Base-by-base conservation (phyloP, 2,888 invertebrate genomes). In the Elaeidobius kamerunicus region DNA sequence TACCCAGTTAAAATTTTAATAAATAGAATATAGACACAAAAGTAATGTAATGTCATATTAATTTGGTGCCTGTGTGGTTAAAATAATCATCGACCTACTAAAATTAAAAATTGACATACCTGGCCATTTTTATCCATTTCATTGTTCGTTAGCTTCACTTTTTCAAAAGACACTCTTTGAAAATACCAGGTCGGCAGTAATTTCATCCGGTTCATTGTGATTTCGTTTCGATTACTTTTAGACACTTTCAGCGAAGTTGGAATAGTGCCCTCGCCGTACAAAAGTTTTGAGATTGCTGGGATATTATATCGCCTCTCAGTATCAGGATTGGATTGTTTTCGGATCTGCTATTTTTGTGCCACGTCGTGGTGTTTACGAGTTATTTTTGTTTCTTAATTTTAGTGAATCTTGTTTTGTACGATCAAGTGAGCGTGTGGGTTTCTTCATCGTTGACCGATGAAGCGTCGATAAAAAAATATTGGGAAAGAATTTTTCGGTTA, bases 101-200 rank as follows among this genome's bases (percentile, higher is more conserved):
- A n/a, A n/a, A n/a, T n/a, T 19, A 19, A 39, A 19, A 39, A 19
- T 11, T 19, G 3, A n/a, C 79, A 78, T 70, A 86, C 86, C 75
- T 87, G 85, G 63, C 85, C 85, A 61, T 83, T 80, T 67, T 84
- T 85, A 70, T 86, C 86, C 80, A 88, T 82, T 73, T 88, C 88
- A 73, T 89, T 89, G 73, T 89, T 90, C 63, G 89, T 90, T 54
- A 89, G 78, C 69, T 89, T 90, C 65, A 88, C 84, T 73, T 89
- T 90, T 72, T 89, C 89, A 74, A 89, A 89, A 32, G 86, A 86
- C 54, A 90, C 84, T n/a, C n/a, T n/a, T n/a, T n/a, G n/a, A n/a
- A n/a, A n/a, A n/a, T n/a, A n/a, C n/a, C n/a, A n/a, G n/a, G n/a
- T n/a, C n/a, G n/a, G n/a, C n/a, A n/a, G n/a, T n/a, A 45, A 32